Base-by-base conservation (phyloP, 1,140 invertebrate genomes). In the Drosophila prosaltans region DNA sequence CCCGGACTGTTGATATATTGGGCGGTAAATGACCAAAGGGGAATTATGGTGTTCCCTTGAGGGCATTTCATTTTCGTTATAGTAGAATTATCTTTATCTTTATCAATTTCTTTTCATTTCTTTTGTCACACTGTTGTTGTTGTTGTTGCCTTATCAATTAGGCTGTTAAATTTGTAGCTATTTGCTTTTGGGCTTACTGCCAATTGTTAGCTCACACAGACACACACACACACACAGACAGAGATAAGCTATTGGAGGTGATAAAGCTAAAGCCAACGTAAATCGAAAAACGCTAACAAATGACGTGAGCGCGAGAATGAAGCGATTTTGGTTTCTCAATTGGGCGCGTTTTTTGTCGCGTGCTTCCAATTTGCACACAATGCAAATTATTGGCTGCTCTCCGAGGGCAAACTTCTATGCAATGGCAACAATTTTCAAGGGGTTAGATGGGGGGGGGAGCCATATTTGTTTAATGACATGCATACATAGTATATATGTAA, bases 331-430 rank as follows among this genome's bases (percentile, higher is more conserved):
- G 4, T 3, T 30, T 2, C 2, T 30, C 2, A 30, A 0, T 36
- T 41, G 54, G 21, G 28, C 62, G 69, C 62, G 69, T 80, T 86
- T 81, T 79, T 71, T 69, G 82, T 86, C 83, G 82, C 80, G 82
- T 80, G 80, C 82, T 71, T 59, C 71, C 48, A 66, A 78, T 86
- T 86, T 81, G 74, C 81, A 74, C 40, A 78, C 81, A 77, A 77
- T 78, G 70, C 41, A 64, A 45, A 60, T 54, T 51, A 51, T 51
- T 51, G n/a, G n/a, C 21, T 26, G 8, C 45, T 2, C 8, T 40
- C 54, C 73, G 48, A 75, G 57, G 72, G 72, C 72, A 55, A 75
- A 28, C 40, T 36, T 32, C 39, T 36, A 54, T 39, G 24, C 16
- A 28, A 26, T 28, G 57, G 69, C 30, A 21, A 11, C 30, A 54